Percentiles rank a stretch among this genome's conserved stretches.
Conservation (phyloP, 1,140 invertebrate species). For the Drosophila cardini region DNA sequence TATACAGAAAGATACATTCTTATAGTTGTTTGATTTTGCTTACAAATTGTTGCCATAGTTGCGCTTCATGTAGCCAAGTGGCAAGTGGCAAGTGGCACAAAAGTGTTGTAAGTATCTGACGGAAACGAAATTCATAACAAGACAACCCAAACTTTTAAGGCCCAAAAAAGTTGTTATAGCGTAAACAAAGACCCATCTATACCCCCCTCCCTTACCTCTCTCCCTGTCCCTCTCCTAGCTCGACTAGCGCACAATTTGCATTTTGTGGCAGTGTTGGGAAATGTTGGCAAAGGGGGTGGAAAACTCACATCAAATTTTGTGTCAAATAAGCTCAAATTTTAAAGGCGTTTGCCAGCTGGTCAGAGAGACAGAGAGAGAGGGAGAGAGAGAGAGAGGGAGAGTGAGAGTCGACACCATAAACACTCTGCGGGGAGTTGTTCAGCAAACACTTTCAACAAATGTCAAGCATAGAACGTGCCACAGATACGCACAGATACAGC, state of each 20-base stretch:
- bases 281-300: neutral
- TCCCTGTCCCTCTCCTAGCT: neutral
- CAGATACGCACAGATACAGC: slow-evolving; percentile 18
- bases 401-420: slow-evolving; percentile 11
- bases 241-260: slow-evolving; percentile 64
- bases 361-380: slow-evolving; percentile 7
- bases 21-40: slow-evolving; percentile 51
- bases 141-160: slow-evolving; percentile 48
- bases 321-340: slow-evolving; percentile 79
- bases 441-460: slow-evolving; percentile 68
- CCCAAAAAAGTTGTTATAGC: slow-evolving; percentile 60
- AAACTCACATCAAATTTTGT: slow-evolving; percentile 72
- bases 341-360: slow-evolving; percentile 58
- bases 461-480: slow-evolving; percentile 53
- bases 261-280: slow-evolving; percentile 45
- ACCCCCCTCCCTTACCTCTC: neutral
- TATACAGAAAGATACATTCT: slow-evolving; percentile 46
- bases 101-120: slow-evolving; percentile 72
- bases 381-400: slow-evolving; percentile 12
- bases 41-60: slow-evolving; percentile 65
- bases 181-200: slow-evolving; percentile 68
- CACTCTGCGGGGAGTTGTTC: slow-evolving; percentile 44
- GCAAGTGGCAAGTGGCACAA: slow-evolving; percentile 70
- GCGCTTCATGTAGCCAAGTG: slow-evolving; percentile 22
- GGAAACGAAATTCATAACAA: slow-evolving; percentile 76